Evolutionary conservation across 2,113 vertebrate genomes (phyloP).

Genomic region (Platichthys flesus): DNA sequence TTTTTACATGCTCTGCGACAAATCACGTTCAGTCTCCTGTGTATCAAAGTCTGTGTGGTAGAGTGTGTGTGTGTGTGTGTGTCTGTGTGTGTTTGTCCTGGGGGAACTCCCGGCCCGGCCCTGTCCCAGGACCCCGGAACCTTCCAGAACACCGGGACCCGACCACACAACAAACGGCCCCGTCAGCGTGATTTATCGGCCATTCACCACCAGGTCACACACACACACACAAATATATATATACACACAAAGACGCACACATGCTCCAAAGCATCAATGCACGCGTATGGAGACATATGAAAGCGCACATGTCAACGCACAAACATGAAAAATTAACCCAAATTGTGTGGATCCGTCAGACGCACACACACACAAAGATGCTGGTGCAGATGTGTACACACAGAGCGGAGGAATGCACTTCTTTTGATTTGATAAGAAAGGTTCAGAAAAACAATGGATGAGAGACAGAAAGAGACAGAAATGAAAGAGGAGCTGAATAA

Average conservation of each 20-base stretch:
- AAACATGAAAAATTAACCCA: slow-evolving; percentile 39
- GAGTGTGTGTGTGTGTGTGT: background rate
- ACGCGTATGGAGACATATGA: slow-evolving; percentile 30
- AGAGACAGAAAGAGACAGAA: slow-evolving; percentile 33
- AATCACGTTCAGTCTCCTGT: background rate
- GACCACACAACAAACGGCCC: slow-evolving; percentile 75
- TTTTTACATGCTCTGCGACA: background rate
- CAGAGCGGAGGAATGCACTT: slow-evolving; percentile 31
- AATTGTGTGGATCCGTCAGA: slow-evolving; percentile 18
- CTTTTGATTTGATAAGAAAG: slow-evolving; percentile 75
- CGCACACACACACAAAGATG: slow-evolving; percentile 33
- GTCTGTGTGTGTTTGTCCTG: slow-evolving; percentile 41
- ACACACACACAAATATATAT: slow-evolving; percentile 24
- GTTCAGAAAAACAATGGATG: slow-evolving; percentile 54
- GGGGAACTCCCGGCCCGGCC: slow-evolving; percentile 65
- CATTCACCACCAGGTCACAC: slow-evolving; percentile 62
- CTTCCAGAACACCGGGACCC: slow-evolving; percentile 65
- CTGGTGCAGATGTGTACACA: slow-evolving; percentile 53
- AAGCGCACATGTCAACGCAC: slow-evolving; percentile 10
- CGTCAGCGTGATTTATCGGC: slow-evolving; percentile 86
- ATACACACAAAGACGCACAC: background rate
- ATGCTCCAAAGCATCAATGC: slow-evolving; percentile 21
- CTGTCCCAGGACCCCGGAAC: slow-evolving; percentile 82
- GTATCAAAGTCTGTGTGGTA: background rate
- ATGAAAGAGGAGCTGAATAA: slow-evolving; percentile 57